Evolutionary conservation across 2,888 invertebrate species (phyloP).

Genomic region (Cryptus viduatorius): DNA sequence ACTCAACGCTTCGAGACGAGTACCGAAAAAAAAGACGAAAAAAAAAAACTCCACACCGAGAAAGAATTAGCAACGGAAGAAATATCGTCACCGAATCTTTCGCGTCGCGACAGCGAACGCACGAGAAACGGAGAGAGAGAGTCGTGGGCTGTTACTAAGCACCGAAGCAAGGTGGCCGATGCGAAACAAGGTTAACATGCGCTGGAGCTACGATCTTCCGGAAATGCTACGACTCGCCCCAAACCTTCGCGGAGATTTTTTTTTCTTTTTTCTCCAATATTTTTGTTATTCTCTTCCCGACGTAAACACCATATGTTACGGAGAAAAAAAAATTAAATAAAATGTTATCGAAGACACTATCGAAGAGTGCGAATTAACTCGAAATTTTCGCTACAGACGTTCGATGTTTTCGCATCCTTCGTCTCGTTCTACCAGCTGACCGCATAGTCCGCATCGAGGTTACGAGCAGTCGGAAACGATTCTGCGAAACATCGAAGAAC

Average conservation of each 20-base stretch:
- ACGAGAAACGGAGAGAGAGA: neutral
- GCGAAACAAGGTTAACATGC: constrained; percentile 72
- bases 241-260: neutral
- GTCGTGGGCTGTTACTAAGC: constrained; percentile 46
- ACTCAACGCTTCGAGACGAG: neutral
- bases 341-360: neutral
- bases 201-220: constrained; percentile 56
- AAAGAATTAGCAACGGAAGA: neutral
- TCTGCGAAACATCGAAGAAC: constrained; percentile 5
- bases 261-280: no score
- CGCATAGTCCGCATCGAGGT: constrained; percentile 70
- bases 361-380: neutral
- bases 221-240: constrained; percentile 24
- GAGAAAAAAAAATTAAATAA: neutral
- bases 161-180: constrained; percentile 61
- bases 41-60: neutral
- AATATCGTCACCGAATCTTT: neutral
- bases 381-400: neutral
- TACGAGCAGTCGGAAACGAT: constrained; percentile 67
- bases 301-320: neutral
- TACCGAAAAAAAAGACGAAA: neutral
- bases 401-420: constrained; percentile 22
- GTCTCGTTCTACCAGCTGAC: constrained; percentile 75
- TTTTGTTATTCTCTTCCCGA: neutral
- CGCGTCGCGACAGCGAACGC: neutral